These are phyloP conservation scores for Tetraneura akinire DNA, from an alignment of 1,140 invertebrate genomes.

Conservation along the genomic window DNA sequence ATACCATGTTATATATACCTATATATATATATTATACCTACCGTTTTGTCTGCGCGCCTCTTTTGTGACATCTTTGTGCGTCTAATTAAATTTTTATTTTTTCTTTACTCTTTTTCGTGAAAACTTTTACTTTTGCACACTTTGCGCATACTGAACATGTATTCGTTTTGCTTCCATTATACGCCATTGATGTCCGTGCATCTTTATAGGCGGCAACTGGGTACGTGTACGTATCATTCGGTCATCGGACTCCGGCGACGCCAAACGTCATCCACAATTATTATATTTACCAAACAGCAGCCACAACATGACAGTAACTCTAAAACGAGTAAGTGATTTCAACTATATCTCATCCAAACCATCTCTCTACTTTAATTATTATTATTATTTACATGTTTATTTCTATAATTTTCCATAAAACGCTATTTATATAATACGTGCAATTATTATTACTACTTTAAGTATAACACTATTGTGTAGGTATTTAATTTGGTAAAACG, in stretches of 20 bases:
- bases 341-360: neutral
- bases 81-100: neutral
- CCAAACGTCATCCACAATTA: neutral
- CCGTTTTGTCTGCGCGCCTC: slow-evolving; percentile 9
- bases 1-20: no score
- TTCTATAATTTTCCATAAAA: neutral
- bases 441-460: neutral
- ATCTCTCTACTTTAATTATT: no score
- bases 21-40: neutral
- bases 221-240: neutral
- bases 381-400: no score
- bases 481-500: no score
- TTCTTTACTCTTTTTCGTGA: neutral
- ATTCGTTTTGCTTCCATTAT: neutral
- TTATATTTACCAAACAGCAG: neutral
- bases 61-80: neutral
- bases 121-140: slow-evolving; percentile 47
- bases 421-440: neutral
- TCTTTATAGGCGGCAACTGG: slow-evolving; percentile 5
- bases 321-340: slow-evolving; percentile 5
- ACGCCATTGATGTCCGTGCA: neutral
- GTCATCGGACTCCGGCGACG: neutral
- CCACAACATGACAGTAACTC: neutral
- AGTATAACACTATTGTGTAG: no score
- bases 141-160: slow-evolving; percentile 36